Percentiles rank a stretch among this genome's conserved stretches.
phyloP scores from a whole-genome alignment of 2,888 invertebrate species.

The Herminia tarsipennalis region DNA sequence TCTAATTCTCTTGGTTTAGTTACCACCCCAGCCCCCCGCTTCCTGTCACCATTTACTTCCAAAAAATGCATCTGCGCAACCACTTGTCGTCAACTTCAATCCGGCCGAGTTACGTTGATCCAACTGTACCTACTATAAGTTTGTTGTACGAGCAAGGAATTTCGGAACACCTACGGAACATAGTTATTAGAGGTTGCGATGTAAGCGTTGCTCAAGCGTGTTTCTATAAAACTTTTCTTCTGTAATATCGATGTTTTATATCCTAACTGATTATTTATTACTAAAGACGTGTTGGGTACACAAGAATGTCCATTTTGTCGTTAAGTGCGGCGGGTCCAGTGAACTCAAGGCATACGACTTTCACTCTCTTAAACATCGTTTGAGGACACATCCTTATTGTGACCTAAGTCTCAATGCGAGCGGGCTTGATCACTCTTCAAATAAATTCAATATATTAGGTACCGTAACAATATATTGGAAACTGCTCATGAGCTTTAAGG shows the following conservation, averaged over 20 bases:
- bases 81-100: too few species aligned
- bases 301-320: not conserved
- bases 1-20: too few species aligned
- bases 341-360: constrained; percentile 41
- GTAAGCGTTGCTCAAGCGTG: too few species aligned
- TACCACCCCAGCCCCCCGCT: too few species aligned
- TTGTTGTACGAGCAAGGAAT: too few species aligned
- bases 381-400: constrained; percentile 26
- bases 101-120: too few species aligned
- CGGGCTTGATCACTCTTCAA: not conserved
- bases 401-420: not conserved
- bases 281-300: not conserved
- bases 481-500: not conserved
- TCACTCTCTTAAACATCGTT: constrained; percentile 30
- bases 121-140: too few species aligned
- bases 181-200: too few species aligned
- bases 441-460: not conserved
- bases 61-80: too few species aligned
- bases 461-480: too few species aligned
- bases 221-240: not conserved
- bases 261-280: not conserved
- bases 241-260: not conserved
- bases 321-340: constrained; percentile 14
- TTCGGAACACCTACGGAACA: too few species aligned
- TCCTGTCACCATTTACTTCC: too few species aligned